phyloP scores from a whole-genome alignment of 2,113 vertebrate genomes.

The Dipodomys stephensi region DNA sequence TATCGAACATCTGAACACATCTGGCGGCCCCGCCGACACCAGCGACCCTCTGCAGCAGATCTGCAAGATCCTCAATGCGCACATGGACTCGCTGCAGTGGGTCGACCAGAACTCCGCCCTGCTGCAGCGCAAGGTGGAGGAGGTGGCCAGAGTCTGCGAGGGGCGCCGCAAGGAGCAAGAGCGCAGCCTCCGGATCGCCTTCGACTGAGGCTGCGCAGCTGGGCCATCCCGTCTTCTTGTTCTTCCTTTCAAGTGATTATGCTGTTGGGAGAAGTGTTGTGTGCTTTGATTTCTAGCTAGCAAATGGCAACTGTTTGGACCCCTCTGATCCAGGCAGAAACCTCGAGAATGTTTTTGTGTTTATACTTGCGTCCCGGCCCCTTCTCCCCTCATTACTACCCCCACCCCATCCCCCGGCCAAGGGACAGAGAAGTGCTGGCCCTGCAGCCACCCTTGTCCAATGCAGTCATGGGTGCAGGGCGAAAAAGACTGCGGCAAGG shows the following conservation, averaged over 20 bases:
- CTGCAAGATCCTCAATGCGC: conserved; percentile 98
- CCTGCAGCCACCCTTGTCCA: neutral
- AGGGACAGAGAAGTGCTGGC: neutral
- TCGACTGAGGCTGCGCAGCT: conserved; percentile 84
- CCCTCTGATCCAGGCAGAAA: neutral
- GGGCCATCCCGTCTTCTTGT: neutral
- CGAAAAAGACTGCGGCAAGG: neutral
- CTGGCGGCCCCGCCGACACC: conserved; percentile 92
- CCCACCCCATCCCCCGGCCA: neutral
- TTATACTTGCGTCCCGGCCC: neutral
- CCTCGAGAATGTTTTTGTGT: neutral
- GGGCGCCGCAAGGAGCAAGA: conserved; percentile 97
- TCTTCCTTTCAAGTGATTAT: neutral
- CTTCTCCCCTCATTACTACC: neutral
- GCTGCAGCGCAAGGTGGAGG: conserved; percentile 96
- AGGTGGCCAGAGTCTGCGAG: conserved; percentile 95
- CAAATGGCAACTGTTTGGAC: neutral
- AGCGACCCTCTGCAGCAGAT: conserved; percentile 98
- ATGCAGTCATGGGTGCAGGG: neutral
- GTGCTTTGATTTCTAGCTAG: neutral
- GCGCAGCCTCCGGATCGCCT: conserved; percentile 92
- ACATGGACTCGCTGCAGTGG: conserved; percentile 99
- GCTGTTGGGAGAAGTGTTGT: neutral
- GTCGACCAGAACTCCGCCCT: conserved; percentile 96
- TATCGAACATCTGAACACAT: conserved; percentile 95